Evolutionary conservation across 2,113 vertebrate genomes (phyloP).

Genomic region (Lynx canadensis): DNA sequence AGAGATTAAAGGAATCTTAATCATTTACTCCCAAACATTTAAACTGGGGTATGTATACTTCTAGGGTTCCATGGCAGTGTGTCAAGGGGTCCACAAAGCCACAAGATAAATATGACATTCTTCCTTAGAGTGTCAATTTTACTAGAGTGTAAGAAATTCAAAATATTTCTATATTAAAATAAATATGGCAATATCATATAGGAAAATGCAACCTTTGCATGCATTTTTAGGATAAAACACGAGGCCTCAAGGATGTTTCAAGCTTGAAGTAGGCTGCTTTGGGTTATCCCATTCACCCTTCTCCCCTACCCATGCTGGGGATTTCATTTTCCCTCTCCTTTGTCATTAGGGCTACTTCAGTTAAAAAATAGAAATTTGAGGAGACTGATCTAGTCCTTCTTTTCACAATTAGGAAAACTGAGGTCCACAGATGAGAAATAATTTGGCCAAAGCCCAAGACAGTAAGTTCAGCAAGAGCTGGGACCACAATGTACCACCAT

Average conservation of each 20-base stretch:
- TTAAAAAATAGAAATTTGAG: slow-evolving; percentile 4
- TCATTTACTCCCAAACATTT: slow-evolving; percentile 40
- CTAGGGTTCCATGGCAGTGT: neutral
- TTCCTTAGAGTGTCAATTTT: slow-evolving; percentile 43
- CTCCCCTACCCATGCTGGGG: neutral
- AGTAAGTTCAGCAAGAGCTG: neutral
- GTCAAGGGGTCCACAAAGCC: neutral
- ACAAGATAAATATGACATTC: neutral
- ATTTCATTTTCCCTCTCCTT: neutral
- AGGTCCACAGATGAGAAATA: neutral
- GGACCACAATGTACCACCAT: neutral
- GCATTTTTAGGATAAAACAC: slow-evolving; percentile 35
- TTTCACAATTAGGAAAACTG: neutral
- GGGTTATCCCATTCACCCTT: neutral
- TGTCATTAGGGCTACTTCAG: slow-evolving; percentile 17
- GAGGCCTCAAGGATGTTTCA: neutral
- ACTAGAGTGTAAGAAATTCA: slow-evolving; percentile 38
- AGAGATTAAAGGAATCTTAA: slow-evolving; percentile 36
- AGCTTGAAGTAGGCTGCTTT: neutral
- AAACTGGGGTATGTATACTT: neutral
- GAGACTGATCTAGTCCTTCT: neutral
- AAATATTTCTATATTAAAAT: slow-evolving; percentile 49
- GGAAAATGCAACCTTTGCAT: neutral
- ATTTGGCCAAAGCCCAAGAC: neutral
- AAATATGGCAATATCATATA: neutral